phyloP scores from a whole-genome alignment of 2,113 vertebrate genomes.

The Paradisaea rubra region DNA sequence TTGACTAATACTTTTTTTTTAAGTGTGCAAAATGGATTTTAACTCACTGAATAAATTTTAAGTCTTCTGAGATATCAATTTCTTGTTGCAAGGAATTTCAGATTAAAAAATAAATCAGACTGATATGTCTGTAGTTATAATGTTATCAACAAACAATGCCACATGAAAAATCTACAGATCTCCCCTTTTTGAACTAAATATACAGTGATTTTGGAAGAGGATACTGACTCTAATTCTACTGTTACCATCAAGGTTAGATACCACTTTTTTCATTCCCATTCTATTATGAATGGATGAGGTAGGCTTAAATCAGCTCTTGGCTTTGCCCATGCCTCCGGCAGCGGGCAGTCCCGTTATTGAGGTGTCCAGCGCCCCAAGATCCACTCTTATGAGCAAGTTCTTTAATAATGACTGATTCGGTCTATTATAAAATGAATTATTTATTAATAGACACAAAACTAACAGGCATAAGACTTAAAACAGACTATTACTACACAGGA shows the following conservation, averaged over 20 bases:
- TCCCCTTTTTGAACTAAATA: neutral
- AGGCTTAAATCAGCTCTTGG: too few relatives aligned
- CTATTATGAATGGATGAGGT: too few relatives aligned
- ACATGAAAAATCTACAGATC: neutral
- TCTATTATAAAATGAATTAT: too few relatives aligned
- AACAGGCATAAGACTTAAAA: too few relatives aligned
- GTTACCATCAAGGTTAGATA: neutral
- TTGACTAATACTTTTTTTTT: neutral
- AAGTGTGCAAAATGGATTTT: neutral
- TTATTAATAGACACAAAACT: too few relatives aligned
- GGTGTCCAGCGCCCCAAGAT: too few relatives aligned
- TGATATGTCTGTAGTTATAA: neutral
- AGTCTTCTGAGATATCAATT: neutral
- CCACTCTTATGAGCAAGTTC: too few relatives aligned
- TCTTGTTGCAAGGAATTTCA: neutral
- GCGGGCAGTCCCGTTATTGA: too few relatives aligned
- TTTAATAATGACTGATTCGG: too few relatives aligned
- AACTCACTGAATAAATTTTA: neutral
- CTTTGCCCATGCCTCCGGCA: too few relatives aligned
- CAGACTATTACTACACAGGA: too few relatives aligned
- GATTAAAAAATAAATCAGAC: neutral
- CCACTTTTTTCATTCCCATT: neutral
- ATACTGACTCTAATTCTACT: neutral
- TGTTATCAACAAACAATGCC: neutral
- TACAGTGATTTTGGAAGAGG: neutral